Percentiles rank a stretch among this genome's conserved stretches.
Evolutionary conservation across 2,113 vertebrate species (phyloP).

Genomic region (Cryptotis parvus): DNA sequence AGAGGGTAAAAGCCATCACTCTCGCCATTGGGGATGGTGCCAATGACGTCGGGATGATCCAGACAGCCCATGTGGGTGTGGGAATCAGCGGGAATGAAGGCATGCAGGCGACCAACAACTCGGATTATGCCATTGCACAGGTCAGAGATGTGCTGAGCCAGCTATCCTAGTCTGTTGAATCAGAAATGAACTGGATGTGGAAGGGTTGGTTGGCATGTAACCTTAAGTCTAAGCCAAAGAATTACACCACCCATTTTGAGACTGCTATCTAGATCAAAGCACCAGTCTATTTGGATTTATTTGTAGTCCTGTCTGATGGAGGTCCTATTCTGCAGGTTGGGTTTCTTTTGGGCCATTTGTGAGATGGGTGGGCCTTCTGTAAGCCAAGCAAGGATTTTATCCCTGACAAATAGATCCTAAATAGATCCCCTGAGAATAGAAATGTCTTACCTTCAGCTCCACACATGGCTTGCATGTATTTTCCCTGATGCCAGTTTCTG

Average conservation of each 20-base stretch:
- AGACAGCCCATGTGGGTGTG: conserved; percentile 95
- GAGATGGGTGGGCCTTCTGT: background rate
- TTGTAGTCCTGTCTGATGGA: background rate
- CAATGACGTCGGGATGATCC: conserved; percentile 97
- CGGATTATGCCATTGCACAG: conserved; percentile 97
- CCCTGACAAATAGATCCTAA: conserved; percentile 5
- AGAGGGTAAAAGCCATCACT: conserved; percentile 95
- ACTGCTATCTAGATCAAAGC: background rate
- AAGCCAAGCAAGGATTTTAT: background rate
- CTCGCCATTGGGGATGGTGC: conserved; percentile 97
- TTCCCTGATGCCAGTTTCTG: background rate
- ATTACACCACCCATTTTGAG: conserved; percentile 27
- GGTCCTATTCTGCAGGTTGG: background rate
- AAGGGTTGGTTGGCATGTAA: background rate
- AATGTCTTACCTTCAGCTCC: background rate
- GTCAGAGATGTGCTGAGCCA: conserved; percentile 83
- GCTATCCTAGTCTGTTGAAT: background rate
- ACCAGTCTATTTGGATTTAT: background rate
- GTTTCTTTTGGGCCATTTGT: conserved; percentile 37
- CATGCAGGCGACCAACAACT: conserved; percentile 97
- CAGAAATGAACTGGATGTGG: background rate
- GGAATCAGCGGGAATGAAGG: conserved; percentile 97
- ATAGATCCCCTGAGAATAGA: background rate
- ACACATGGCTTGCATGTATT: background rate
- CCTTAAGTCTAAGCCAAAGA: background rate